Evolutionary conservation across 2,113 vertebrate species (phyloP), one percentile per base, ranked within the genome.

Genomic region (Eublepharis macularius): DNA sequence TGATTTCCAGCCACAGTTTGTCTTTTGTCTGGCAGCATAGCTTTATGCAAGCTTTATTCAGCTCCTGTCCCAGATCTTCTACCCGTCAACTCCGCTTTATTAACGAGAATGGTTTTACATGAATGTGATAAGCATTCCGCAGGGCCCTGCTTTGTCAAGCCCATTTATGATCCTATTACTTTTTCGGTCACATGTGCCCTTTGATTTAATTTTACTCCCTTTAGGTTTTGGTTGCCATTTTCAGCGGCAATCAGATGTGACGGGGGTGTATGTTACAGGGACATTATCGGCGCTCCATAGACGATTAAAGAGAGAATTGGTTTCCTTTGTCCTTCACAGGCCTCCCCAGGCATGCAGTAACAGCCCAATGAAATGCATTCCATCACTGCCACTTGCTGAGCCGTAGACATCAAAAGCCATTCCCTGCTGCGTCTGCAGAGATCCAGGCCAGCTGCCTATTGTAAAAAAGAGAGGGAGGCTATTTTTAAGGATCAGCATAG

Each of bases 81-180:
- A n/a, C n/a, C n/a, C n/a, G n/a, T n/a, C n/a, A n/a, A n/a, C n/a
- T n/a, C 80, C 1, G 0, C 39, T 34, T 82, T 24, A 0, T 45
- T 66, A 21, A 4, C 21, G 32, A 32, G 11, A n/a, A 49, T 34
- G 36, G 41, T 70, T 41, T 45, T 43, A 49, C 32, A n/a, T 73
- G 4, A 45, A 57, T 6, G 24, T 80, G 74, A 49, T 68, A 5
- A 21, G 54, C 3, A 1, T 72, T 24, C 78, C 26, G 17, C 29
- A 80, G 2, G 1, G 73, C 43, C 19, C 29, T 4, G 2, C 36
- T 68, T 6, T 57, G 85, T 69, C 81, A 68, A 78, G 60, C 39
- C 82, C 77, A 8, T 85, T 92, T 88, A 81, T 19, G 29, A 91
- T 57, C 12, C 77, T 66, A 72, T 39, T 66, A 29, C 51, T 86